These are phyloP conservation scores for Tigriopus californicus DNA, from an alignment of 2,888 invertebrate species.

Conservation along the genomic window DNA sequence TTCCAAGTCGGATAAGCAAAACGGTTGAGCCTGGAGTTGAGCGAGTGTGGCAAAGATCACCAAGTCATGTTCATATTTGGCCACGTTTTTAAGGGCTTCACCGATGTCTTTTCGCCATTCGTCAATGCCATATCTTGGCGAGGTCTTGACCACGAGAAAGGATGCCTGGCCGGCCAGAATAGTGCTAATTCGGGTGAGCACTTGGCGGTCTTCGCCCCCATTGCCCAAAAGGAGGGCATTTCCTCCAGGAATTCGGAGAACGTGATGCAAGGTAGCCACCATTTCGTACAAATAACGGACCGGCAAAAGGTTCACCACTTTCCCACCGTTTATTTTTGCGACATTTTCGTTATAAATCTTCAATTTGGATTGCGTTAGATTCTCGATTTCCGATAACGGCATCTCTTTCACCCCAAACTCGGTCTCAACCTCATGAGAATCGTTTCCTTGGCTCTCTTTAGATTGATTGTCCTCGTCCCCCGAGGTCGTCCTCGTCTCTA, in stretches of 20 bases:
- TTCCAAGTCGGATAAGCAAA: neutral
- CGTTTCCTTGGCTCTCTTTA: too few relatives aligned
- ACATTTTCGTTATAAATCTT: too few relatives aligned
- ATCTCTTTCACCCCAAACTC: too few relatives aligned
- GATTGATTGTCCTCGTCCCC: neutral
- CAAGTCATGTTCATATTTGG: neutral
- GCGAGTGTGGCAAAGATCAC: neutral
- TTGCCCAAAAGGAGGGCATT: neutral
- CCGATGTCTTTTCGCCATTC: neutral
- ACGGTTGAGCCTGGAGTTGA: neutral
- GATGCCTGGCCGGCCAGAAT: neutral
- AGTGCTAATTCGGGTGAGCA: neutral
- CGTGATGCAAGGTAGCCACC: neutral
- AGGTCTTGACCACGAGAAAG: neutral
- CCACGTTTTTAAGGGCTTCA: neutral
- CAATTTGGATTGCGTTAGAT: too few relatives aligned
- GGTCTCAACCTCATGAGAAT: too few relatives aligned
- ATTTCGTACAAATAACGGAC: slow-evolving; percentile 1
- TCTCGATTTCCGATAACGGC: too few relatives aligned
- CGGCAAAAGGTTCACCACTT: neutral
- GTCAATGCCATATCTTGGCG: neutral
- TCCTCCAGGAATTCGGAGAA: neutral
- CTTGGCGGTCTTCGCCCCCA: neutral
- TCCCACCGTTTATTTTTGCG: too few relatives aligned
- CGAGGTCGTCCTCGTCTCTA: neutral